Percentiles rank a stretch among this genome's conserved stretches.
Conservation (phyloP, 2,888 invertebrate species). For the Aricia artaxerxes region DNA sequence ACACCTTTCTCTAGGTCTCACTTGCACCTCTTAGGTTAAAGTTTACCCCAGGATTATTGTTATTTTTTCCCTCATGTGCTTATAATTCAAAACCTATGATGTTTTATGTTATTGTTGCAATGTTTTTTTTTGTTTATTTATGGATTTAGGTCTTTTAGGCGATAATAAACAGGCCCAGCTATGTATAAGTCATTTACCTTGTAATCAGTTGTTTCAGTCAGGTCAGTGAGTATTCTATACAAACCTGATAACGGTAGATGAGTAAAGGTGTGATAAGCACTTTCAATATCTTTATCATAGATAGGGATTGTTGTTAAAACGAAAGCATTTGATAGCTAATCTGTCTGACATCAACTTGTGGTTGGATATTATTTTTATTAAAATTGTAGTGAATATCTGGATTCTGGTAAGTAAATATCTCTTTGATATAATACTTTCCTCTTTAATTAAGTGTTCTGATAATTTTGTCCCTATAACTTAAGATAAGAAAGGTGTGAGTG, state of each 20-base stretch:
- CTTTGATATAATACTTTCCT: not conserved
- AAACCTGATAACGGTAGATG: not conserved
- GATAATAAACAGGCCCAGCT: not conserved
- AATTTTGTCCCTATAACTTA: not conserved
- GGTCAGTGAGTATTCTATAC: not conserved
- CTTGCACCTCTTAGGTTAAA: no score
- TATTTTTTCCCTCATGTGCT: no score
- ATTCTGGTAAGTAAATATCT: conserved; percentile 26
- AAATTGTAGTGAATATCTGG: not conserved
- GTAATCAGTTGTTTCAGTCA: not conserved
- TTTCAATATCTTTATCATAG: conserved; percentile 4
- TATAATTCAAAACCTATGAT: no score
- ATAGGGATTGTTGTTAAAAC: conserved; percentile 52
- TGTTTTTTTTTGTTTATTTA: no score
- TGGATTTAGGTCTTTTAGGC: no score
- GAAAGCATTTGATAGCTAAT: conserved; percentile 59
- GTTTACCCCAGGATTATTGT: no score
- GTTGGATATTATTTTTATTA: not conserved
- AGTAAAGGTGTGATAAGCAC: conserved; percentile 14
- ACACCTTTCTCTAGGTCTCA: no score
- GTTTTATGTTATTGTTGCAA: no score
- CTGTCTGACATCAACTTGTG: conserved; percentile 42
- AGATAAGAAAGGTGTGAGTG: not conserved
- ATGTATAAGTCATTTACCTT: not conserved
- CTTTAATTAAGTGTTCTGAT: not conserved